Evolutionary conservation across 2,797 vertebrate species (phyloP).

Genomic region (Austrolebias charrua): DNA sequence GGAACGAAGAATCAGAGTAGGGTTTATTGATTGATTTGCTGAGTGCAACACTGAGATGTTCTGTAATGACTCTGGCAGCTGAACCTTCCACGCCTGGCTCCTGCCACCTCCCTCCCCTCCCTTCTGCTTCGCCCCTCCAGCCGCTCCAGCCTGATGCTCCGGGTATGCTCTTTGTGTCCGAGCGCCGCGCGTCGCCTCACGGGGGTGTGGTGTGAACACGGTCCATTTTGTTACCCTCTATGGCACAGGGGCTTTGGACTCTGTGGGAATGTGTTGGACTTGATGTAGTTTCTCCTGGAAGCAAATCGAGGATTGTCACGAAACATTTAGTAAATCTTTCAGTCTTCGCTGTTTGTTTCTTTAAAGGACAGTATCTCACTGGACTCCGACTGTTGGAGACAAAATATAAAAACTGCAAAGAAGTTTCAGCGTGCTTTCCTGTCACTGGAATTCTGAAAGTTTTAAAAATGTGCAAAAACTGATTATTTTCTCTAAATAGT

Average conservation of each 20-base stretch:
- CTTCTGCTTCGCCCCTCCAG: constrained; percentile 60
- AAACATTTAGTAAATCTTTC: background rate
- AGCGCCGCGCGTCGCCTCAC: constrained; percentile 16
- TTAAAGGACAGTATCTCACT: background rate
- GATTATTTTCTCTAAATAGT: too few relatives aligned
- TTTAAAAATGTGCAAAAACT: too few relatives aligned
- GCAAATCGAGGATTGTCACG: background rate
- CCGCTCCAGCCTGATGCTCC: constrained; percentile 54
- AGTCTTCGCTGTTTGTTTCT: constrained; percentile 7
- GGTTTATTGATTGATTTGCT: too few relatives aligned
- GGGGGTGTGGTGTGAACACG: constrained; percentile 27
- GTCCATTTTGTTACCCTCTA: constrained; percentile 1
- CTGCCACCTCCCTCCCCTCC: constrained; percentile 77
- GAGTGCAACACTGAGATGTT: constrained; percentile 8
- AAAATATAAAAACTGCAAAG: too few relatives aligned
- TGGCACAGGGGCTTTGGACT: constrained; percentile 19
- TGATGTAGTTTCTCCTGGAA: constrained; percentile 15
- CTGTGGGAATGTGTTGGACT: background rate
- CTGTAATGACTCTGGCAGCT: constrained; percentile 62
- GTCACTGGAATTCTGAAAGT: too few relatives aligned
- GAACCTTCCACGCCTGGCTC: constrained; percentile 66
- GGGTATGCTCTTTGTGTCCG: constrained; percentile 60
- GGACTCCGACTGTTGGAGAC: too few relatives aligned
- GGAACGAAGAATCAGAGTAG: too few relatives aligned
- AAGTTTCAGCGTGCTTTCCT: too few relatives aligned